Base-by-base conservation (phyloP, 2,888 invertebrate genomes). In the Acrocyrtus sp. region DNA sequence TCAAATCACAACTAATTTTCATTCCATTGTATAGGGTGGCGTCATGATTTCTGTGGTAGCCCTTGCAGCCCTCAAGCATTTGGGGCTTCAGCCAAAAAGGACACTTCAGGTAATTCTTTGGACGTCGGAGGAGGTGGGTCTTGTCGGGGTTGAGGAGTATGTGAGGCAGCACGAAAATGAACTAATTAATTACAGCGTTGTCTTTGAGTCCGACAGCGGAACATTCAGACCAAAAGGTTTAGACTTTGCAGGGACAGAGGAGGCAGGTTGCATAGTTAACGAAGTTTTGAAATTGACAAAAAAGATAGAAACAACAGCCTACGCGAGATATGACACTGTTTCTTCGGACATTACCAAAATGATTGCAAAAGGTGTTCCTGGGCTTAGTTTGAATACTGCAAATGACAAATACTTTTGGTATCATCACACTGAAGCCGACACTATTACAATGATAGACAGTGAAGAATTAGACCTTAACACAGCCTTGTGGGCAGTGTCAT, bases 121-220 rank as follows among this genome's bases (percentile, higher is more conserved):
- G 93, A 93, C 94, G 0, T 90, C 88, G 0, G 94, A 94, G 85
- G 93, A 94, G 85, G 84, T 88, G 74, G 93, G 93, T 29, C 48
- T 75, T 1, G 74, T 73, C 74, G 77, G 77, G 1, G 91, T 90
- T 0, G 77, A 84, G 19, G 88, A 88, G 0, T 94, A 93, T 82
- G 87, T 88, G 76, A 83, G 87, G 56, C 83, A 83, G 8, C 91
- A 93, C 81, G 85, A 85, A 80, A 83, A 86, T 56, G 87, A 89
- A 75, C 83, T 87, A 26, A 82, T 87, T 3, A 89, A 91, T 78
- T 89, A 92, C 68, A 90, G 90, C 82, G 88, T 92, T 57, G 89
- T 92, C 1, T 90, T 94, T 89, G 94, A 94, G 85, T 92, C 93
- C 0, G 94, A 94, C 83, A 87, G 88, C 81, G 94, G 94, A 12